Evolutionary conservation across 2,113 vertebrate genomes (phyloP), one percentile per base, ranked within the genome.

Genomic region (Indicator maculatus): DNA sequence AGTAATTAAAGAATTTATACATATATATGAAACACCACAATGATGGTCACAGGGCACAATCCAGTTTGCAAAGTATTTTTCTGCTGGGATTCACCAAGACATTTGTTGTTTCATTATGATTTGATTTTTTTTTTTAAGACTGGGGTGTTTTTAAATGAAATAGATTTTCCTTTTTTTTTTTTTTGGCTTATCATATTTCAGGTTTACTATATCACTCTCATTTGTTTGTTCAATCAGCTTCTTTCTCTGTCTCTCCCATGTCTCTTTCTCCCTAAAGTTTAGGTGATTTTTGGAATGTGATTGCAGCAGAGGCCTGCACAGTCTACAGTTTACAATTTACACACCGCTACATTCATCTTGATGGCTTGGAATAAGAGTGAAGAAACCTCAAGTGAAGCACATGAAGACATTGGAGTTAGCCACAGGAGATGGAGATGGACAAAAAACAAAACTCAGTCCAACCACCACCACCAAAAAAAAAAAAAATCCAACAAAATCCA

Each of bases 1-100:
- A 20, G 27, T 55, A 89, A 92, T 90, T 84, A 66, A 93, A 63
- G 39, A 65, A 41, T 73, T 79, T 66, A 30, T 71, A 64, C 10
- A 33, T 6, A 28, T 19, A 38, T 61, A 18, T 82, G 74, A 59
- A 94, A 82, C 6, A 36, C 39, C 74, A 72, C 4, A 41, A 4
- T 33, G 53, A 7, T 65, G 33, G 58, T 90, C 61, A 82, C 12
- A 56, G 58, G 31, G 9, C 41, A 61, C 70, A 82, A 16, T 75
- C 24, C 65, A 72, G 44, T 86, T 71, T 67, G 44, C 17, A 72
- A 75, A 65, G 9, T 61, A 52, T 24, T 69, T 6, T 89, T 52
- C 77, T 82, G 20, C 47, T 66, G 50, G 14, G 55, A 74, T 82
- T 92, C 81, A 87, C 36, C 39, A 53, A 55, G 23, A 26, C 14